A percentile compares a stretch with the other conserved stretches of the same genome.
phyloP scores from a whole-genome alignment of 2,113 vertebrate species.

The Cisticola juncidis region DNA sequence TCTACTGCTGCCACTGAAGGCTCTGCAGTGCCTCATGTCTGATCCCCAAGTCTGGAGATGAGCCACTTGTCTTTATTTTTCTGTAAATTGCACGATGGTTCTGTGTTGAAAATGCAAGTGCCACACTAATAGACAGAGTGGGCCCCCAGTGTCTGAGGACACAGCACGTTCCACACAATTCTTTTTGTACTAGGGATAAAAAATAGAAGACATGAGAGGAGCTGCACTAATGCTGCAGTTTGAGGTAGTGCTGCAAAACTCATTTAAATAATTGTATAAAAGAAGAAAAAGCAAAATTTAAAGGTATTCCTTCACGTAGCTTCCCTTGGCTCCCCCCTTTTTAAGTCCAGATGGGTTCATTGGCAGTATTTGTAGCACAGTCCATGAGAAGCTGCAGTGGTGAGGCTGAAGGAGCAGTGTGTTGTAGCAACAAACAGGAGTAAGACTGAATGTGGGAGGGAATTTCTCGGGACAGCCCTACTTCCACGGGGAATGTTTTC shows the following conservation, averaged over 20 bases:
- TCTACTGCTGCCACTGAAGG: background rate
- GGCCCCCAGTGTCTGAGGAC: background rate
- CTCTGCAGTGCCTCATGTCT: background rate
- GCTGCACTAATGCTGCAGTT: background rate
- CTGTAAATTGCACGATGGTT: background rate
- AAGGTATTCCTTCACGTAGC: background rate
- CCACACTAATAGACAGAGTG: background rate
- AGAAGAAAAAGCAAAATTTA: background rate
- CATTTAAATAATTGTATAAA: background rate
- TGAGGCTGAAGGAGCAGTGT: background rate
- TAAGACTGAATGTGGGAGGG: background rate
- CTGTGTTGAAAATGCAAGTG: background rate
- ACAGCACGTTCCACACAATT: background rate
- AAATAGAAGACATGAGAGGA: background rate
- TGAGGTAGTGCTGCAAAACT: background rate
- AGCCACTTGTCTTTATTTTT: background rate
- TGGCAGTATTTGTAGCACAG: background rate
- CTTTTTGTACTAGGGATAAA: background rate
- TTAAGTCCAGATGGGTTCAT: background rate
- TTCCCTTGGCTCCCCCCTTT: background rate
- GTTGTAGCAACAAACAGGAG: background rate
- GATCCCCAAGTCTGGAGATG: background rate
- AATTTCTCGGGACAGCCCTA: background rate
- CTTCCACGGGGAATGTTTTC: background rate
- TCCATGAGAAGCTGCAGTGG: background rate